Conservation (phyloP, 2,113 vertebrate species). For the Brachyhypopomus gauderio region DNA sequence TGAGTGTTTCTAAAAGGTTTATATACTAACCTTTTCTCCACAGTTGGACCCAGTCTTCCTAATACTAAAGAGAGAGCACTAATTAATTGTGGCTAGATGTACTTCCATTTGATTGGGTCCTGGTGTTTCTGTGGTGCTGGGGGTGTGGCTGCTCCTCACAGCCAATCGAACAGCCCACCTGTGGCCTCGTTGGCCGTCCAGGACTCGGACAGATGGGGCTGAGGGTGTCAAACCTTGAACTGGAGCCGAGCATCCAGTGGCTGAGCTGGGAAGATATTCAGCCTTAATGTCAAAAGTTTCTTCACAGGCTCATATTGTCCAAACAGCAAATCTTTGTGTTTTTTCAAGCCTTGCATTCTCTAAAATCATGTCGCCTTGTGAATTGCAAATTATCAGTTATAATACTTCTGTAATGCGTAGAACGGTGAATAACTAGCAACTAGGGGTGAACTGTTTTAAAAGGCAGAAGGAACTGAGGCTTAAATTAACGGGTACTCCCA, state of each 20-base stretch:
- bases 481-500: background rate
- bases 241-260: background rate
- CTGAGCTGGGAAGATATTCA: conserved; percentile 36
- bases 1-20: background rate
- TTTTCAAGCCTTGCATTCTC: background rate
- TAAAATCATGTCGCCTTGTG: background rate
- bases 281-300: conserved; percentile 39
- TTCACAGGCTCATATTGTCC: background rate
- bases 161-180: too few species aligned
- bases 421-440: background rate
- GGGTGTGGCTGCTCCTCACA: background rate
- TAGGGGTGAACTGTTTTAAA: background rate
- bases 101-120: background rate
- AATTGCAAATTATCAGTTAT: background rate
- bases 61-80: background rate
- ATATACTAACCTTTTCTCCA: background rate
- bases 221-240: conserved; percentile 30
- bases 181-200: conserved; percentile 13
- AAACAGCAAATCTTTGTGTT: background rate
- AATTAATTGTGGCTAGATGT: background rate
- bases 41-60: background rate
- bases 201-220: conserved; percentile 52
- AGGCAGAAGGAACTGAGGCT: background rate
- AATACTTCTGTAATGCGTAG: background rate
- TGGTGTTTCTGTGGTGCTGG: background rate